These are phyloP conservation scores for Ooceraea biroi DNA, from an alignment of 1,140 invertebrate genomes.

Conservation along the genomic window DNA sequence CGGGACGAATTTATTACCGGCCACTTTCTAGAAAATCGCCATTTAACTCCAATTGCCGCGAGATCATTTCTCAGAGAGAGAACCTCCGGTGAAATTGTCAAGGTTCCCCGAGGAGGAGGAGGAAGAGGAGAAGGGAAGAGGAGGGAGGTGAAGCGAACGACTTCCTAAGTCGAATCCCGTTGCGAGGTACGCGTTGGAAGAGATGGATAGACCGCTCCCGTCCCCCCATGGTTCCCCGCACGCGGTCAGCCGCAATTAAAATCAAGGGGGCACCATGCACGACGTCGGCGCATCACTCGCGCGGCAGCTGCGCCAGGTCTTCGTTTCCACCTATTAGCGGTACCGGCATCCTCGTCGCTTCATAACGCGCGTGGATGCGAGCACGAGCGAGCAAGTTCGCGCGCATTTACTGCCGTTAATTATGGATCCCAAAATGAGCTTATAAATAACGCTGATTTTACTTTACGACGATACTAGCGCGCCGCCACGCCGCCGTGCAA, in stretches of 20 bases:
- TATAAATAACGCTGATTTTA: conserved; percentile 29
- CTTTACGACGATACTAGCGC: neutral
- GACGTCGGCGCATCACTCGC: conserved; percentile 12
- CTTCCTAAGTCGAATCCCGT: conserved; percentile 58
- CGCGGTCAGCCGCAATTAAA: conserved; percentile 39
- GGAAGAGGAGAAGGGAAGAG: too few relatives aligned
- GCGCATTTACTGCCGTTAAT: conserved; percentile 10
- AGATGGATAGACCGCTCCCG: conserved; percentile 5
- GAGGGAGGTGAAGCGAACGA: neutral
- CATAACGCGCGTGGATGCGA: neutral
- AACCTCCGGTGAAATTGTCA: conserved; percentile 56
- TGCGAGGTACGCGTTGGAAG: conserved; percentile 16
- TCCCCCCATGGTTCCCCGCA: conserved; percentile 8
- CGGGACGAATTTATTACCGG: conserved; percentile 49
- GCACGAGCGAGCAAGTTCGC: too few relatives aligned
- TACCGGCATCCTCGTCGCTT: neutral
- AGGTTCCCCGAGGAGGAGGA: conserved; percentile 21
- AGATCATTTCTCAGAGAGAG: conserved; percentile 36
- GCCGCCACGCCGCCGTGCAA: neutral
- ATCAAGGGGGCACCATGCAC: conserved; percentile 15
- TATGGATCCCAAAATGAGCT: conserved; percentile 10
- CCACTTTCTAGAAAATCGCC: conserved; percentile 65
- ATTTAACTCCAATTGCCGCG: conserved; percentile 57
- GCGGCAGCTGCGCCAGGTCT: conserved; percentile 24
- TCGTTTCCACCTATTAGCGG: conserved; percentile 37